Evolutionary conservation across 2,113 vertebrate genomes (phyloP).

Genomic region (Machaerirhynchus nigripectus): DNA sequence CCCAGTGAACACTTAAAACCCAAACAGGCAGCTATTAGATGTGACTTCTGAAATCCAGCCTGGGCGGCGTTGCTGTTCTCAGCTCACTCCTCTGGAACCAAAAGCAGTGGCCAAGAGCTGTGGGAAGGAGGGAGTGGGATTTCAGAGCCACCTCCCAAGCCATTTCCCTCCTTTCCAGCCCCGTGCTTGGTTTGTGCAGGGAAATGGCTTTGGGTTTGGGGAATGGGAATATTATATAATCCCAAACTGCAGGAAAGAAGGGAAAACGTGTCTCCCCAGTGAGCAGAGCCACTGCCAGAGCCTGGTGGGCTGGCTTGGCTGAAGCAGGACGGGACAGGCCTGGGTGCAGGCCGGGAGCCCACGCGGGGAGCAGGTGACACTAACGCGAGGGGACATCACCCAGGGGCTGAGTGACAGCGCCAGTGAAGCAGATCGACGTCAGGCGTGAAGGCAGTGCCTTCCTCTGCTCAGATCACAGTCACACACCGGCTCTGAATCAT

Average conservation of each 20-base stretch:
- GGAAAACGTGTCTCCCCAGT: accelerated
- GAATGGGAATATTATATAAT: background rate
- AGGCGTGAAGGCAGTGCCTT: background rate
- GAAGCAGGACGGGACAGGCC: background rate
- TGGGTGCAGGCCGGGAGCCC: background rate
- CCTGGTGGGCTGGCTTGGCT: background rate
- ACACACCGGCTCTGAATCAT: constrained; percentile 49
- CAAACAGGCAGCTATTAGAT: background rate
- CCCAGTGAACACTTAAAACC: background rate
- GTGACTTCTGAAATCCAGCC: background rate
- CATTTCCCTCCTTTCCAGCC: background rate
- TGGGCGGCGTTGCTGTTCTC: accelerated
- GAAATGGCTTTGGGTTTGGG: background rate
- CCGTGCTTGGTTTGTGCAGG: background rate
- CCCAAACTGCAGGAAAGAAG: background rate
- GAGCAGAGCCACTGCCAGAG: background rate
- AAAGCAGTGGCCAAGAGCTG: background rate
- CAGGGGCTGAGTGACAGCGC: background rate
- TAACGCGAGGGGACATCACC: background rate
- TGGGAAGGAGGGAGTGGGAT: background rate
- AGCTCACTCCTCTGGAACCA: background rate
- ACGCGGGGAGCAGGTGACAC: background rate
- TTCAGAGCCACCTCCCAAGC: background rate
- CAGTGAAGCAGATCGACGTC: background rate
- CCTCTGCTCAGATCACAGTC: background rate